Evolutionary conservation across 2,888 invertebrate species (phyloP), one percentile per base, ranked within the genome.

Genomic region (Deroplatys truncata): DNA sequence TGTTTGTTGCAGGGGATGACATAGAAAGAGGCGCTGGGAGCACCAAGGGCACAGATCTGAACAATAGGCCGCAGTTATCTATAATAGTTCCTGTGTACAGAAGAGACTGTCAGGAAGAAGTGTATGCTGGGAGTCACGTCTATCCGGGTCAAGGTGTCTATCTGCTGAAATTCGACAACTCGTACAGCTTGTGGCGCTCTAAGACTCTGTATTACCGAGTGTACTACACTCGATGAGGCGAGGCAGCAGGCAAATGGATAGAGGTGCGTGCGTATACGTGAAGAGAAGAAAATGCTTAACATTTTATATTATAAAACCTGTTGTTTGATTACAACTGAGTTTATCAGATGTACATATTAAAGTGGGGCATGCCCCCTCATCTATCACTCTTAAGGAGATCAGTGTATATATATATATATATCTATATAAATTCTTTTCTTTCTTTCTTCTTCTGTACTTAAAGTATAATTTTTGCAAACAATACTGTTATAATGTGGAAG

Each of bases 151-250:
- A 98, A 94, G 99, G 99, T 28, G 98, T 99, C 83, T 99, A 99
- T 94, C 95, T 99, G 93, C 95, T 99, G 84, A 99, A 99, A 94
- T 99, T 99, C 94, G 99, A 99, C 94, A 99, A 99, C 94, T 98
- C 99, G 0, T 99, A 99, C 93, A 99, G 99, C 89, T 95, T 99
- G 92, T 99, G 99, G 99, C 96, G 99, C 92, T 99, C 99, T 92
- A 99, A 99, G 96, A 99, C 98, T 85, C 96, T 99, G 89, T 99
- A 99, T 94, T 99, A 99, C 94, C 96, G 99, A 94, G 99, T 99
- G 88, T 99, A 99, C 93, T 99, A 99, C 93, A 99, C 98, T 88
- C 97, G 97, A 92, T 94, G 90, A 92, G 28, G 16, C 20, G 56
- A 56, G 16, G 56, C 2, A 49, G 5, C 31, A 31, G 5, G 5